A percentile compares a stretch with the other conserved stretches of the same genome.
Conservation (phyloP, 2,797 vertebrate genomes). For the Gymnothorax reevesii region DNA sequence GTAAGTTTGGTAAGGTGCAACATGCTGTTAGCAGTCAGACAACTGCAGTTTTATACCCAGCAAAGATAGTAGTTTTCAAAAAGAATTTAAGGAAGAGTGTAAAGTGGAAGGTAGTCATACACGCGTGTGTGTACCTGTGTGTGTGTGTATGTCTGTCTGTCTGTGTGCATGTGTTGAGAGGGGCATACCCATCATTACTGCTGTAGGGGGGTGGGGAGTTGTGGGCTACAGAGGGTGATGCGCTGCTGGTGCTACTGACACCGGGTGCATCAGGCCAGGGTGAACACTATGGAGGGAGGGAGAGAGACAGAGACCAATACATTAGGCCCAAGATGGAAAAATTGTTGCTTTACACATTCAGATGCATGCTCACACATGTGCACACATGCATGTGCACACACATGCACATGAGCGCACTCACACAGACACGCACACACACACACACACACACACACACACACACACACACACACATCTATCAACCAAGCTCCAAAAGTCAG, state of each 20-base stretch:
- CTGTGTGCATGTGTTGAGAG: neutral
- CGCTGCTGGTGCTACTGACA: slow-evolving; percentile 73
- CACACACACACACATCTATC: neutral
- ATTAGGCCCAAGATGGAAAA: neutral
- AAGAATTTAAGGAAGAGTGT: neutral
- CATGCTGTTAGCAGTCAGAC: slow-evolving; percentile 9
- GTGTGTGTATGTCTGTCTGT: no score
- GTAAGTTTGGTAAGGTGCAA: no score
- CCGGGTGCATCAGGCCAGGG: slow-evolving; percentile 88
- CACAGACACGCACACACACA: neutral
- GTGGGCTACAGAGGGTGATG: slow-evolving; percentile 84
- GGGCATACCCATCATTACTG: slow-evolving; percentile 83
- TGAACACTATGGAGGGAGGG: slow-evolving; percentile 76
- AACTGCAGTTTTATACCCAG: neutral
- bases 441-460: neutral
- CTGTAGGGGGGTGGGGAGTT: slow-evolving; percentile 83
- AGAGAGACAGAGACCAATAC: neutral
- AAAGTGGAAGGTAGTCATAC: neutral
- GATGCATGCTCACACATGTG: no score
- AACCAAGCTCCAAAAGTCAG: slow-evolving; percentile 7
- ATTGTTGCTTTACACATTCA: slow-evolving; percentile 6
- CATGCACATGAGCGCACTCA: neutral
- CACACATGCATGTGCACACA: no score
- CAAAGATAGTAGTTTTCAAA: neutral
- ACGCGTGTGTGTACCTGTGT: no score